Conservation (phyloP, 2,888 invertebrate species). For the Mactromeris polynyma region DNA sequence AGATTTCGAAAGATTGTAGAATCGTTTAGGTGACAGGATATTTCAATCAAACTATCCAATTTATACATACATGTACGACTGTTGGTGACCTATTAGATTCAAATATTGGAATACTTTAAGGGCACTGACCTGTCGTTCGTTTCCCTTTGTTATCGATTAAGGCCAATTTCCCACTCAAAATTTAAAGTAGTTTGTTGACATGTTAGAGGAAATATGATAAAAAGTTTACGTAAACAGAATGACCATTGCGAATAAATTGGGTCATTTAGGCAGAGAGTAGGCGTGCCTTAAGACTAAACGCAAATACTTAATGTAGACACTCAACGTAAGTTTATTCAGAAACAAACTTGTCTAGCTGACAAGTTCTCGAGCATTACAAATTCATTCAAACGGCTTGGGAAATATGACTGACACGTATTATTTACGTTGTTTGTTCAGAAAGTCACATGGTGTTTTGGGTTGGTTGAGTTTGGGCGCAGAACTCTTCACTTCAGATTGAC, state of each 20-base stretch:
- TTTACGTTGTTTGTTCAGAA: neutral
- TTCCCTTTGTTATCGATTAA: neutral
- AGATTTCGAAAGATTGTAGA: neutral
- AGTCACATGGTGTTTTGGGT: neutral
- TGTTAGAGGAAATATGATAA: neutral
- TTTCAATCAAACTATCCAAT: neutral
- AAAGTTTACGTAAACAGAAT: no score
- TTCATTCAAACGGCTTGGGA: neutral
- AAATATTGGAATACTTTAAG: neutral
- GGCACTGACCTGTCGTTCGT: neutral
- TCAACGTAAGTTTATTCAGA: no score
- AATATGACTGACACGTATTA: neutral
- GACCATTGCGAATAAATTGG: no score
- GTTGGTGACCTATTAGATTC: neutral
- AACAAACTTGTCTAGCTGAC: neutral
- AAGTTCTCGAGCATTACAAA: neutral
- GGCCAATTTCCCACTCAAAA: neutral
- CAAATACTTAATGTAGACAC: no score
- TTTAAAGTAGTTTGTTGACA: neutral
- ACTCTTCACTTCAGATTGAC: no score
- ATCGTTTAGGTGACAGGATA: neutral
- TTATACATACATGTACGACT: neutral
- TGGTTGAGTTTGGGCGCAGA: no score
- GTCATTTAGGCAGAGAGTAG: no score
- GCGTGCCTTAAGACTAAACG: no score